Base-by-base conservation (phyloP, 1,140 invertebrate genomes). In the Heliconius eleuchia region DNA sequence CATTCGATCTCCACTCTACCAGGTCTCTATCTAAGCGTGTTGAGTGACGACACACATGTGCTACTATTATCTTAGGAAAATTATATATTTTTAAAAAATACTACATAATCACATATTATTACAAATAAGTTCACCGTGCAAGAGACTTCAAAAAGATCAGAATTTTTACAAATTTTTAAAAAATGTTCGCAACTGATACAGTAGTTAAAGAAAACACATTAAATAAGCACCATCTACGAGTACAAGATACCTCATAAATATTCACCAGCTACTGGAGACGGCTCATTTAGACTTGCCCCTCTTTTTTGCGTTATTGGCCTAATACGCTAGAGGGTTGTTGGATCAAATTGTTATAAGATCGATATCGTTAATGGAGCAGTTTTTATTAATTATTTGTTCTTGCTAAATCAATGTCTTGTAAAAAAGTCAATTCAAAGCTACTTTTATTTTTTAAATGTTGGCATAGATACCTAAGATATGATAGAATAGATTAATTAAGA, bases 291-390 rank as follows among this genome's bases (percentile, higher is more conserved):
- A 82, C 74, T 87, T 86, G 88, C 88, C 91, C 90, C 88, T 90
- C 87, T 91, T 94, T 92, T 93, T 94, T 92, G 86, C 87, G 83
- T 89, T 92, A 92, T 92, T 92, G 90, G 91, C 88, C 88, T 89
- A 90, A 93, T 92, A 82, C 92, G 89, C 92, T 11, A 78, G 91
- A 87, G 92, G 86, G 87, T 87, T 89, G 88, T 91, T 87, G 86
- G 87, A 92, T 91, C 87, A 87, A 87, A 87, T 91, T 88, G 83
- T 87, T 87, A 85, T 76, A 89, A 86, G 84, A 92, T 92, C 89
- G 84, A 91, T 91, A 85, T 80, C 79, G 86, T 86, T 92, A 94
- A 92, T 92, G 91, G 92, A 90, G 81, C 88, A 85, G 81, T 87
- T 91, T 90, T 91, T 92, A 91, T 89, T 91, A 90, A 91, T 92